phyloP scores from a whole-genome alignment of 2,113 vertebrate species.

The Thamnophis sirtalis region DNA sequence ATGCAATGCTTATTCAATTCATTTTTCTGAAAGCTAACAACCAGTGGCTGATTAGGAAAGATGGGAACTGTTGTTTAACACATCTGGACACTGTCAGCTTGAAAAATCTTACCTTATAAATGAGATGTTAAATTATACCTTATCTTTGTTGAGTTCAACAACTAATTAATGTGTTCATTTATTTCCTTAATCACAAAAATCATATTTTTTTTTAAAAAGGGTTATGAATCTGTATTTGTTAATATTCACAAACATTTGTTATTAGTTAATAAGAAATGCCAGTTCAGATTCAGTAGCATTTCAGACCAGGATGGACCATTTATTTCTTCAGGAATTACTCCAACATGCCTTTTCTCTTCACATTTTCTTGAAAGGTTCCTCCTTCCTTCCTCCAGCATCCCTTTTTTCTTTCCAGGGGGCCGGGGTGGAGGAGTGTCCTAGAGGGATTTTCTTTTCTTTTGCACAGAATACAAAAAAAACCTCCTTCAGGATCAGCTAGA shows the following conservation, averaged over 20 bases:
- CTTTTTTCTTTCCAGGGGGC: slow-evolving; percentile 69
- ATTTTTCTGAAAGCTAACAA: neutral
- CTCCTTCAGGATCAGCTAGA: neutral
- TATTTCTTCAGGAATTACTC: neutral
- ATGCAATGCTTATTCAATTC: neutral
- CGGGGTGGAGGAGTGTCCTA: slow-evolving; percentile 46
- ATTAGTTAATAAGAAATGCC: neutral
- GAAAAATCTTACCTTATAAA: neutral
- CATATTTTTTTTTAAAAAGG: too few relatives aligned
- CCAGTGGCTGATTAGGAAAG: neutral
- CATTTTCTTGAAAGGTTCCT: neutral
- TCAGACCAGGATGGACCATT: neutral
- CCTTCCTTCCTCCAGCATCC: slow-evolving; percentile 50
- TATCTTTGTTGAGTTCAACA: neutral
- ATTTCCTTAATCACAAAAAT: neutral
- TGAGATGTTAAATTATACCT: neutral
- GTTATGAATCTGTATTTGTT: neutral
- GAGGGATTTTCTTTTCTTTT: slow-evolving; percentile 71
- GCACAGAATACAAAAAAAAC: neutral
- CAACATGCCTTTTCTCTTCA: neutral
- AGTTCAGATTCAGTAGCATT: neutral
- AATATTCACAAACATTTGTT: neutral
- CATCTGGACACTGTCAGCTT: neutral
- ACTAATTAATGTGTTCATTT: neutral
- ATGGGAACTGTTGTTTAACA: neutral